A percentile compares a stretch with the other conserved stretches of the same genome.
These are phyloP conservation scores for Zaprionus inermis DNA, from an alignment of 1,140 invertebrate species.

Conservation along the genomic window DNA sequence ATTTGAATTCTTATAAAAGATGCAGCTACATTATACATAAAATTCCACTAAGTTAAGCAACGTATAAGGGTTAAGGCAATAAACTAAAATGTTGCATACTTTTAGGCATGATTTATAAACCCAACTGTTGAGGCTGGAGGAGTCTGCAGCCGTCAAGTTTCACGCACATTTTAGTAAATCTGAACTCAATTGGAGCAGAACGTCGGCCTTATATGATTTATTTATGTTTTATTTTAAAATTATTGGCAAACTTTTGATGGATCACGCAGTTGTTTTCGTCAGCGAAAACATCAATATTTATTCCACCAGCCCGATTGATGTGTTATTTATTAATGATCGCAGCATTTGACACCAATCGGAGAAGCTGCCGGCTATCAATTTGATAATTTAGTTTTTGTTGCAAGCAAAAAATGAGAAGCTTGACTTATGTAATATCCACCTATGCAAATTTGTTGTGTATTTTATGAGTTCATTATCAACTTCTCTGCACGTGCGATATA, in stretches of 20 bases:
- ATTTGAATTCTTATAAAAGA: neutral
- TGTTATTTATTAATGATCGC: slow-evolving; percentile 50
- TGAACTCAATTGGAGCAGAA: neutral
- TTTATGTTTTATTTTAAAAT: neutral
- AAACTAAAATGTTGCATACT: slow-evolving; percentile 13
- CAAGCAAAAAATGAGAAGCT: slow-evolving; percentile 28
- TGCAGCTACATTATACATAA: too few species aligned
- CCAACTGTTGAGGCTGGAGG: too few species aligned
- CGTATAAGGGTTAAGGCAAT: slow-evolving; percentile 13
- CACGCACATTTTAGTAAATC: neutral
- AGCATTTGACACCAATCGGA: slow-evolving; percentile 66
- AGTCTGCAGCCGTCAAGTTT: neutral
- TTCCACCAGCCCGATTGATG: slow-evolving; percentile 17
- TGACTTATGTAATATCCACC: slow-evolving; percentile 60
- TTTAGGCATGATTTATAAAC: slow-evolving; percentile 9
- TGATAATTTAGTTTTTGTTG: slow-evolving; percentile 59
- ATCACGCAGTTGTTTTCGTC: slow-evolving; percentile 16
- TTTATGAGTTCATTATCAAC: slow-evolving; percentile 26
- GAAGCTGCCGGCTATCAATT: slow-evolving; percentile 40
- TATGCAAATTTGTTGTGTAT: slow-evolving; percentile 42
- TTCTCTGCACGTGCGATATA: slow-evolving; percentile 31
- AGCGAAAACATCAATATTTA: slow-evolving; percentile 8
- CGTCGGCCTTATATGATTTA: neutral
- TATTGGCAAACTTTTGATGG: neutral
- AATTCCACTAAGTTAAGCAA: too few species aligned